These are phyloP conservation scores for Pseudachorutes palmiensis DNA, from an alignment of 1,140 invertebrate genomes.

Conservation along the genomic window DNA sequence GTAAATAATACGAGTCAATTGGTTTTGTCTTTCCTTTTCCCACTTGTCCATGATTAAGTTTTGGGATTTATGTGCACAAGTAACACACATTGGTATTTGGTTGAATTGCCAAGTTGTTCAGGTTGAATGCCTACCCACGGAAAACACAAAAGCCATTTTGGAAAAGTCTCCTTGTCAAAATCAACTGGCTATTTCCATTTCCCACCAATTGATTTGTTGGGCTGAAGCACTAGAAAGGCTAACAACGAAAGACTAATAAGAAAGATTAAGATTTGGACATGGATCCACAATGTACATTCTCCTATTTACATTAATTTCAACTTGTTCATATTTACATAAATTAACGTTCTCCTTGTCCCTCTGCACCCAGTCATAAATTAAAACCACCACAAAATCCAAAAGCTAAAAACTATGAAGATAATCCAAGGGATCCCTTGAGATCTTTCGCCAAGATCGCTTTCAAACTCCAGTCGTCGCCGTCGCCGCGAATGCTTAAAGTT, in stretches of 20 bases:
- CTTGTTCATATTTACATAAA: constrained; percentile 2
- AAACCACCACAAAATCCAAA: background rate
- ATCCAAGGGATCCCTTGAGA: background rate
- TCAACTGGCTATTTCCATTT: too few species aligned
- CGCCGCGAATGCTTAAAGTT: too few species aligned
- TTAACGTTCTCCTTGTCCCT: background rate
- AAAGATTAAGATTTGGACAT: background rate
- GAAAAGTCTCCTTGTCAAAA: too few species aligned
- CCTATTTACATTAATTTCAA: background rate
- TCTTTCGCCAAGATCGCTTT: background rate
- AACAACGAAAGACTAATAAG: background rate
- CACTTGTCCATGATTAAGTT: constrained; percentile 7
- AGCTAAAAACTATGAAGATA: background rate
- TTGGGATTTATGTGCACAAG: background rate
- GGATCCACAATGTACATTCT: too few species aligned
- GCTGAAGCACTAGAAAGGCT: background rate
- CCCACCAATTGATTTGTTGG: too few species aligned
- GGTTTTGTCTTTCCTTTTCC: constrained; percentile 1
- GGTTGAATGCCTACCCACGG: too few species aligned
- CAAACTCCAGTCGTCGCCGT: too few species aligned
- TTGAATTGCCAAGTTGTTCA: too few species aligned
- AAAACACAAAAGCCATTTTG: too few species aligned
- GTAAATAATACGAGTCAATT: constrained; percentile 10
- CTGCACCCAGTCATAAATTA: constrained; percentile 5
- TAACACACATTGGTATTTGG: background rate